Evolutionary conservation across 35 echinoderm and acorn worm species (phyloP), one percentile per base, ranked within the genome.

Genomic region (Lytechinus variegatus): DNA sequence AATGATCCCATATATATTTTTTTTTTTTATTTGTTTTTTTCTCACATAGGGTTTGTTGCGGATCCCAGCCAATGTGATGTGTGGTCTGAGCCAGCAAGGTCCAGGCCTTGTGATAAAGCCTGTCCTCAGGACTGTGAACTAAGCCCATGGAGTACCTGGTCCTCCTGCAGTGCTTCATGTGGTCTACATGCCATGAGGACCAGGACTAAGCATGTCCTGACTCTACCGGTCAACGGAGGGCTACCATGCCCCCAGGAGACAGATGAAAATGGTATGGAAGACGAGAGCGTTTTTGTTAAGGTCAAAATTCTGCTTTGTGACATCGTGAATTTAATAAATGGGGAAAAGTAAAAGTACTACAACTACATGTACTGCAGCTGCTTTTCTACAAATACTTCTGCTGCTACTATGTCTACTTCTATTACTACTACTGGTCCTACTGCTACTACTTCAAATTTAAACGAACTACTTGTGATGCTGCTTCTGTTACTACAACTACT

Each of bases 81-180:
- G 4, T 90, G 95, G 1, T 95, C 79, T 12, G 95, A 96, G 55
- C 98, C 98, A 3, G 27, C 55, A 9, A 58, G 51, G 8, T 54
- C 53, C 27, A 96, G 95, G 29, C 19, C 94, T 33, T 99, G 98
- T 93, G 94, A 97, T 33, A 87, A 97, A 55, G 28, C 95, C n/a
- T 99, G 98, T 92, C 97, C 98, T 4, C 89, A 96, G 13, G 97
- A 99, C 94, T 99, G 98, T 94, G 28, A 94, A 71, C 96, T 99
- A 44, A 98, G 96, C 87, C 51, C 96, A 24, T 99, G 95, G 94
- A 96, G 97, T 27, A 92, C 95, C 2, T 98, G 96, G 96, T 98
- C 98, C 12, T 92, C 95, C 1, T 99, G 98, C 54, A 99, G 97
- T 92, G 95, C 95, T 10, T 95, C 97, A 0, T 99, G 98, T 95